Percentiles rank a stretch among this genome's conserved stretches.
These are phyloP conservation scores for Natrix natrix DNA, from an alignment of 2,797 vertebrate genomes.

Conservation along the genomic window DNA sequence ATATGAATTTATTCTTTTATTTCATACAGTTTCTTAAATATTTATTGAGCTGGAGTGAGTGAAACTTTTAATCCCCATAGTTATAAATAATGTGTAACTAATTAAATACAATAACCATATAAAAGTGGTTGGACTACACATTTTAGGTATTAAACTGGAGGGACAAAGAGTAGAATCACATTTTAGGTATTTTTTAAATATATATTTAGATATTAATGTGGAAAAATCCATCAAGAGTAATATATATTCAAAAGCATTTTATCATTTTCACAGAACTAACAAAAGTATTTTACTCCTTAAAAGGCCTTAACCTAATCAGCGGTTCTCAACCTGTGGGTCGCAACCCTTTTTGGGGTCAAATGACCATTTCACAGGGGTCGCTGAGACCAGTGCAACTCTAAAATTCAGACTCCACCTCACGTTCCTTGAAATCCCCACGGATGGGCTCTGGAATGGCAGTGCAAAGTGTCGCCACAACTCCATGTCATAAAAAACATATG, in stretches of 20 bases:
- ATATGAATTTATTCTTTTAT: not conserved
- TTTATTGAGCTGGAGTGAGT: not conserved
- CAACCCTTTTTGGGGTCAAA: too few species aligned
- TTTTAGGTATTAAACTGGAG: not conserved
- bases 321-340: too few species aligned
- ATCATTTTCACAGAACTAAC: not conserved
- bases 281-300: not conserved
- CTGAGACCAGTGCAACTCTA: too few species aligned
- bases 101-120: not conserved
- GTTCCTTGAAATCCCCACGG: too few species aligned
- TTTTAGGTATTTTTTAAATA: not conserved
- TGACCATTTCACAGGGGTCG: too few species aligned
- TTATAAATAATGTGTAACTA: slow-evolving; percentile 13
- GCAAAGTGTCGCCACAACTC: too few species aligned
- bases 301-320: not conserved
- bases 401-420: too few species aligned
- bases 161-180: not conserved
- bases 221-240: not conserved
- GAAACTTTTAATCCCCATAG: not conserved
- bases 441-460: too few species aligned
- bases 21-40: slow-evolving; percentile 12
- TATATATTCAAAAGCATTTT: not conserved
- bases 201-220: not conserved
- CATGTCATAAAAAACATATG: too few species aligned
- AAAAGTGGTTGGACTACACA: not conserved